Evolutionary conservation across 2,113 vertebrate genomes (phyloP).

Genomic region (Perca fluviatilis): DNA sequence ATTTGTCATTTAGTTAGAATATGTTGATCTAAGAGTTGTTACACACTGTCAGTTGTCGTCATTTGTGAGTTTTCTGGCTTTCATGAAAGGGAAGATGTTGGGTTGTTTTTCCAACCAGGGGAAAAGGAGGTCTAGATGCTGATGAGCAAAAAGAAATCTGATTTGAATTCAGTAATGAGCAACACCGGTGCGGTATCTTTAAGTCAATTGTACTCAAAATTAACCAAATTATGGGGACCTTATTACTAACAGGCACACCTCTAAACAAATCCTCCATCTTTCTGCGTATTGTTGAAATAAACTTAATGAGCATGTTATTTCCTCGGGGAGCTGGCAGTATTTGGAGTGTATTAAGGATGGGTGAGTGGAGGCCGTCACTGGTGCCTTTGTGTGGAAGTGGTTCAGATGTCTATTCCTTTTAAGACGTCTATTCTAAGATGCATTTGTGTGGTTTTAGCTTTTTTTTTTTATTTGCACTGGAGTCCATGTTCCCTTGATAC

Average conservation of each 20-base stretch:
- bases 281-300: conserved; percentile 9
- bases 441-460: conserved; percentile 26
- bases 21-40: no score
- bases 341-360: conserved; percentile 45
- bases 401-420: conserved; percentile 35
- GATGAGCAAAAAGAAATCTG: neutral
- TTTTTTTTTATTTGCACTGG: neutral
- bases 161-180: neutral
- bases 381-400: conserved; percentile 40
- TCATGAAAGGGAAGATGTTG: neutral
- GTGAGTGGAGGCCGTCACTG: conserved; percentile 22
- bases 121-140: neutral
- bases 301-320: conserved; percentile 45
- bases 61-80: neutral
- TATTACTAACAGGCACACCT: conserved; percentile 13
- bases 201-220: conserved; percentile 2
- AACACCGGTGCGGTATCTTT: neutral
- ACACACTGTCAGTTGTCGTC: neutral
- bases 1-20: no score
- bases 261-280: conserved; percentile 13
- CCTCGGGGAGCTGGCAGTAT: conserved; percentile 28
- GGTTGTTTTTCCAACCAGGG: neutral
- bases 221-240: conserved; percentile 2
- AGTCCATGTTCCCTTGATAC: conserved; percentile 32
- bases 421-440: conserved; percentile 48